phyloP scores from a whole-genome alignment of 1,140 invertebrate genomes.

The Galleria mellonella region DNA sequence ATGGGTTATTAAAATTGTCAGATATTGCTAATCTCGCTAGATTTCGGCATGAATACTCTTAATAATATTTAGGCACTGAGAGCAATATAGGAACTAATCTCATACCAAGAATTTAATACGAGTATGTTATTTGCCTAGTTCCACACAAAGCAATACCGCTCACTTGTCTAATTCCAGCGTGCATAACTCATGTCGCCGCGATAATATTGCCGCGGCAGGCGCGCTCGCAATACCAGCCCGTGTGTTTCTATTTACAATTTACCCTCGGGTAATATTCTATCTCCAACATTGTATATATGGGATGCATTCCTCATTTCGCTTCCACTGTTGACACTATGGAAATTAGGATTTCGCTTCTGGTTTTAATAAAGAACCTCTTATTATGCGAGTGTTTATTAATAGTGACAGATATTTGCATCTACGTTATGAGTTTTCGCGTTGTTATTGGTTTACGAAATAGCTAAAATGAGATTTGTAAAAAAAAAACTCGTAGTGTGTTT shows the following conservation, averaged over 20 bases:
- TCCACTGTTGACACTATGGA: conserved; percentile 39
- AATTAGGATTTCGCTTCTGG: conserved; percentile 32
- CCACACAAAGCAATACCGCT: no score
- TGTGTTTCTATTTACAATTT: conserved; percentile 10
- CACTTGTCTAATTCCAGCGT: no score
- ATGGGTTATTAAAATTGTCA: no score
- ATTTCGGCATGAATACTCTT: no score
- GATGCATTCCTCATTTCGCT: conserved; percentile 42
- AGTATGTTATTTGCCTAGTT: no score
- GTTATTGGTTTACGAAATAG: no score
- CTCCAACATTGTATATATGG: conserved; percentile 17
- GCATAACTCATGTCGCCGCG: no score
- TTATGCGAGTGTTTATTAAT: conserved; percentile 22
- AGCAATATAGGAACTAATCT: no score
- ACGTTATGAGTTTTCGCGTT: conserved; percentile 25
- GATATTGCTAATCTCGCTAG: no score
- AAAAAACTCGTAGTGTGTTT: conserved; percentile 5
- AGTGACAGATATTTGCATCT: conserved; percentile 16
- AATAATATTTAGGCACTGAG: no score
- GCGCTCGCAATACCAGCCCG: conserved; percentile 7
- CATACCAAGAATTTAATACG: no score
- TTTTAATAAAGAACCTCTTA: conserved; percentile 34
- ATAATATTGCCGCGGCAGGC: not conserved
- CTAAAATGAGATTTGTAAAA: conserved; percentile 23
- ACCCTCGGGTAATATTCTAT: conserved; percentile 21